These are phyloP conservation scores for Urophycis tenuis DNA, from an alignment of 2,797 vertebrate genomes.

Conservation along the genomic window DNA sequence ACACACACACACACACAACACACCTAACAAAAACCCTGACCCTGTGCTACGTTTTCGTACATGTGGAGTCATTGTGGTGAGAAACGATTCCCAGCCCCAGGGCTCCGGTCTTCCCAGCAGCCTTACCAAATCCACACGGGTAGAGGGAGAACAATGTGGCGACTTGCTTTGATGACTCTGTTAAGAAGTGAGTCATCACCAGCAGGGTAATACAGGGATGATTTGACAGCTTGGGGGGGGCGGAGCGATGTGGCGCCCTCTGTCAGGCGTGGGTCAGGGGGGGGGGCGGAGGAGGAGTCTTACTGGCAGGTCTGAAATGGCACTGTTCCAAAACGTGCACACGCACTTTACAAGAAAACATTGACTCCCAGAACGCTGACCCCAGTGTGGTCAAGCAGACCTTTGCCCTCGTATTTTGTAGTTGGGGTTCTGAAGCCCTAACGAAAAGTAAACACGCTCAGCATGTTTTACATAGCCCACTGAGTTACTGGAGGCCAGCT, in stretches of 20 bases:
- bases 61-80: constrained; percentile 62
- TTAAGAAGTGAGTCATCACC: constrained; percentile 52
- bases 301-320: neutral
- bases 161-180: constrained; percentile 40
- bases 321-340: neutral
- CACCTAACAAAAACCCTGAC: constrained; percentile 15
- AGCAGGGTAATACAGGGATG: constrained; percentile 37
- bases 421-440: neutral
- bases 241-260: constrained; percentile 28
- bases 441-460: neutral
- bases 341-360: neutral
- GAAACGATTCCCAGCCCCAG: constrained; percentile 45
- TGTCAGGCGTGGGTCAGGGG: neutral
- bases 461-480: neutral
- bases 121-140: constrained; percentile 29
- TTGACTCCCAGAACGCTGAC: neutral
- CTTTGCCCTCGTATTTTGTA: neutral
- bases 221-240: constrained; percentile 44
- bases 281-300: neutral
- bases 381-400: neutral
- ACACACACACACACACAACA: constrained; percentile 30
- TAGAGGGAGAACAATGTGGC: constrained; percentile 35
- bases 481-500: constrained; percentile 1
- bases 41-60: constrained; percentile 49
- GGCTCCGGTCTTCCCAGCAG: constrained; percentile 59